Evolutionary conservation across 2,113 vertebrate genomes (phyloP).

Genomic region (Otocyon megalotis): DNA sequence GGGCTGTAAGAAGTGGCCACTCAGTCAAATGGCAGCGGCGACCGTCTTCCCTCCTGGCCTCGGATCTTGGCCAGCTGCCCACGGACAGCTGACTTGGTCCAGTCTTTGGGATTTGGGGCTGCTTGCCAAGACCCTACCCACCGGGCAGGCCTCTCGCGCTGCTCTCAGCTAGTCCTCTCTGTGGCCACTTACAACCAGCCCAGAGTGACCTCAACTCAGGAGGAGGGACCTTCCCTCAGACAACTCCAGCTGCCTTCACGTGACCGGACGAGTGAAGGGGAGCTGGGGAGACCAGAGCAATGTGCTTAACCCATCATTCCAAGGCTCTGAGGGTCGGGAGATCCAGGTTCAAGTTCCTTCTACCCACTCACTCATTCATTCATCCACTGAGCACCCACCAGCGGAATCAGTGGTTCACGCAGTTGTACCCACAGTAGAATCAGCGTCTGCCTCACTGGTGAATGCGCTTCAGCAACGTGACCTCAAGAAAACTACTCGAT

Average conservation of each 20-base stretch:
- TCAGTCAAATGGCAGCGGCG: neutral
- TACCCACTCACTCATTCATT: neutral
- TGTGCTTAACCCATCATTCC: neutral
- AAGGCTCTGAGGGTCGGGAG: neutral
- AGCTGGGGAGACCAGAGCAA: neutral
- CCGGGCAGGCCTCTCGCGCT: neutral
- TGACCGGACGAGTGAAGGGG: neutral
- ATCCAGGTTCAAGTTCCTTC: neutral
- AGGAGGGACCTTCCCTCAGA: neutral
- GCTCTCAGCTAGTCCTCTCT: neutral
- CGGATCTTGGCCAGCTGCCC: neutral
- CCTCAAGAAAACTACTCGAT: constrained; percentile 23
- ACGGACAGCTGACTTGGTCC: neutral
- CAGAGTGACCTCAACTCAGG: neutral
- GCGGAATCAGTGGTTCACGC: neutral
- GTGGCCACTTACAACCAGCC: neutral
- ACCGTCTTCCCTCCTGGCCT: neutral
- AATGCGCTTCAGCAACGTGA: neutral
- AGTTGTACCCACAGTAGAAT: neutral
- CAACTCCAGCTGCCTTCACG: neutral
- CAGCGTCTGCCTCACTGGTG: neutral
- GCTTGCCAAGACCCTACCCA: neutral
- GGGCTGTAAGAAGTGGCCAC: neutral
- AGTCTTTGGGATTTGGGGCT: neutral
- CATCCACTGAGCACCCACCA: neutral